These are phyloP conservation scores for Necrosyrtes monachus DNA, from an alignment of 2,797 vertebrate genomes.

Conservation along the genomic window DNA sequence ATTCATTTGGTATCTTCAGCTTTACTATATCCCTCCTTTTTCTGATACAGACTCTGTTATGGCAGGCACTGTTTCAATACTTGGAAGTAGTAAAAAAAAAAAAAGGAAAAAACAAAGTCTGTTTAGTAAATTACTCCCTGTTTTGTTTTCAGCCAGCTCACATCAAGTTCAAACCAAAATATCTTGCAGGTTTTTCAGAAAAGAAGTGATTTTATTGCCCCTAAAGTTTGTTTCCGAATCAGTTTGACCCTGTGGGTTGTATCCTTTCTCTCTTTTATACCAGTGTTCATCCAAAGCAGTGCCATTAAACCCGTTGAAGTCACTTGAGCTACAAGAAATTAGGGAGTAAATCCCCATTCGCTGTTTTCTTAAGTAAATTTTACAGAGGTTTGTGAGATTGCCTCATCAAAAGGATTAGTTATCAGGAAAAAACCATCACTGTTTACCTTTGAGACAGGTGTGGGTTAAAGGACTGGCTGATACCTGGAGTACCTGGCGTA, in stretches of 20 bases:
- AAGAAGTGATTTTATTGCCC: neutral
- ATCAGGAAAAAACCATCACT: neutral
- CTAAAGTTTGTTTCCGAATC: neutral
- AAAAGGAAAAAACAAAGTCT: neutral
- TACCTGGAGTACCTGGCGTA: neutral
- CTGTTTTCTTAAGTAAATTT: neutral
- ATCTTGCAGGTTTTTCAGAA: neutral
- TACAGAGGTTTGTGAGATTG: neutral
- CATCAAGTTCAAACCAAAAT: neutral
- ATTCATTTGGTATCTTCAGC: constrained; percentile 55
- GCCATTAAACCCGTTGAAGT: neutral
- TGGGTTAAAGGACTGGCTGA: neutral
- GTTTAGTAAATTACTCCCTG: constrained; percentile 20
- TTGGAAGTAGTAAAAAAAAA: neutral
- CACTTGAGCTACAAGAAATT: neutral
- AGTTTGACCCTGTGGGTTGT: neutral
- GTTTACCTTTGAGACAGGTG: constrained; percentile 9
- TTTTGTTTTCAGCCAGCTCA: constrained; percentile 55
- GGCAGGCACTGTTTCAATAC: constrained; percentile 33
- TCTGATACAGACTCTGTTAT: constrained; percentile 48
- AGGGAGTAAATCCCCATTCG: neutral
- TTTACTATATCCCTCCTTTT: constrained; percentile 15
- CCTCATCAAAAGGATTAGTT: neutral
- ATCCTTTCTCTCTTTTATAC: neutral
- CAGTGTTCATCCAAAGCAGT: neutral